Percentiles rank a stretch among this genome's conserved stretches.
Evolutionary conservation across 2,113 vertebrate species (phyloP).

Genomic region (Varanus komodoensis): DNA sequence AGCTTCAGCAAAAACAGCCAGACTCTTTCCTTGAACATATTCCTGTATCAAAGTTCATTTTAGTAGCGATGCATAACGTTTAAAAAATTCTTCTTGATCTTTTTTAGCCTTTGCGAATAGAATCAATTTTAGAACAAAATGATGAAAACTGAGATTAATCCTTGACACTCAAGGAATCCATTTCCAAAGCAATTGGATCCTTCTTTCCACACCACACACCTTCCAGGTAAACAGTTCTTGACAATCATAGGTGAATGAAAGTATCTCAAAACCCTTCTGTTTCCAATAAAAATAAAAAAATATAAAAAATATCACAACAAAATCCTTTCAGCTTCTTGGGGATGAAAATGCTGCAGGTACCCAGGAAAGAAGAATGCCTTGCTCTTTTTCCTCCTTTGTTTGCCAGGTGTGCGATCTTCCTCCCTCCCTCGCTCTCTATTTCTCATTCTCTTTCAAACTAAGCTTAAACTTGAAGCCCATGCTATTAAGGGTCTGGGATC

Average conservation of each 20-base stretch:
- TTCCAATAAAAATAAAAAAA: not conserved
- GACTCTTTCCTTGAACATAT: not conserved
- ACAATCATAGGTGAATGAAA: not conserved
- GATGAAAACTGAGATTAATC: not conserved
- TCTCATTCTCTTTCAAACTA: not conserved
- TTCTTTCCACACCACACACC: not conserved
- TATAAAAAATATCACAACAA: not conserved
- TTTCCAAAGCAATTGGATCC: not conserved
- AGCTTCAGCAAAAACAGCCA: slow-evolving; percentile 25
- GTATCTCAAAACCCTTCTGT: not conserved
- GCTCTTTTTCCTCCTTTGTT: not conserved
- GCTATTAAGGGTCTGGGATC: not conserved
- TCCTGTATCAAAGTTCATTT: not conserved
- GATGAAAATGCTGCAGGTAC: not conserved
- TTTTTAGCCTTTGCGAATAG: not conserved
- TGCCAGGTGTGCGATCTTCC: not conserved
- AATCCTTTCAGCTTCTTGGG: not conserved
- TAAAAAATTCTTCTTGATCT: slow-evolving; percentile 1
- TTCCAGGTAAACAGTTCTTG: not conserved
- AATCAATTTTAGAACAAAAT: slow-evolving; percentile 3
- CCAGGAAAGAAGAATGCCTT: not conserved
- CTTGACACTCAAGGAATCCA: not conserved
- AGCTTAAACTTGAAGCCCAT: not conserved
- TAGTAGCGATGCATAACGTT: not conserved
- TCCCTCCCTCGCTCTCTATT: not conserved